Base-by-base conservation (phyloP, 2,797 vertebrate species). In the Acrossocheilus wenchowensis region DNA sequence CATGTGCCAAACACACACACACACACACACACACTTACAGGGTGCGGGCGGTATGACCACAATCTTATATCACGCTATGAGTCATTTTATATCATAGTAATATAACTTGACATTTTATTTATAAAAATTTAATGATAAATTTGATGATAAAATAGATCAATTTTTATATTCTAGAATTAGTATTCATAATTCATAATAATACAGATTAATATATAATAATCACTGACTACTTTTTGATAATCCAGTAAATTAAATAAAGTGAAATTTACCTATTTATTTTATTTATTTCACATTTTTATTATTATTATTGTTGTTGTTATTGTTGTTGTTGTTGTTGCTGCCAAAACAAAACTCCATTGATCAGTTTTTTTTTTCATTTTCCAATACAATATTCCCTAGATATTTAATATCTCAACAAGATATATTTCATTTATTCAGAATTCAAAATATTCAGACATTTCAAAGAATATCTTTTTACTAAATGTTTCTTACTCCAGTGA, bases 1-100 rank as follows among this genome's bases (percentile, higher is more conserved):
- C 43, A 75, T 30, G 26, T 30, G 26, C 23, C 43, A 36, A 23
- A 50, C 80, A 82, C 62, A 17, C 79, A 48, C 60, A 83, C 62
- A 17, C 79, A 48, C 60, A 83, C 41, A 15, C 81, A 43, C 68
- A 57, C 48, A 41, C 69, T n/a, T 9, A 15, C n/a, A 52, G 50
- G 26, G 74, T 11, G 57, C 23, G 23, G 57, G 57, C 10, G n/a
- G 10, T 62, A 62, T 14, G 60, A 62, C 60, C 60, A 62, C 57
- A 62, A n/a, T 62, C n/a, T 62, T 62, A 62, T 62, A 62, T 62
- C 60, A 62, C 2, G 11, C n/a, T 62, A 30, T 62, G 60, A 62
- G n/a, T 62, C n/a, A 62, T 62, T 62, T 62, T 12, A 62, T 62
- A 62, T 26, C 60, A 62, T 62, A 12, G 60, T 62, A 62, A 62